Evolutionary conservation across 2,797 vertebrate genomes (phyloP).

Genomic region (Tiaroga cobitis): DNA sequence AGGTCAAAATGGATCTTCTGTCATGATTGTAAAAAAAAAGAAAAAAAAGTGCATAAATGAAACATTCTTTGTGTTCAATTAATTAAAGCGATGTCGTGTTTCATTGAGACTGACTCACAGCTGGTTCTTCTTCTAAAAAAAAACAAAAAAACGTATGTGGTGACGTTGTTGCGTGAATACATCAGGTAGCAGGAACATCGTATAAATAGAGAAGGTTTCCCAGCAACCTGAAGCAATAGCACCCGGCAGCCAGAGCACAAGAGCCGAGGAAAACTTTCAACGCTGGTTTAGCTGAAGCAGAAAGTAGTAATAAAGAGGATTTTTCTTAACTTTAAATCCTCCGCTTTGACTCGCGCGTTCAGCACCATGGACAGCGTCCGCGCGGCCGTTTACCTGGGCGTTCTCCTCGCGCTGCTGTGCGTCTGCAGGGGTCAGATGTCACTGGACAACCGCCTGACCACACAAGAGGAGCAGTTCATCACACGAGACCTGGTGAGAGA

Average conservation of each 20-base stretch:
- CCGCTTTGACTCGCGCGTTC: not conserved
- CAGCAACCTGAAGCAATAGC: conserved; percentile 52
- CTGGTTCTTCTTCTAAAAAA: conserved; percentile 10
- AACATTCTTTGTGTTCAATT: not conserved
- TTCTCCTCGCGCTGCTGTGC: conserved; percentile 72
- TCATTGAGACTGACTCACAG: conserved; percentile 50
- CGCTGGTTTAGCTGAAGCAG: not conserved
- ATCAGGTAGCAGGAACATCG: conserved; percentile 37
- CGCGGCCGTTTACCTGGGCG: conserved; percentile 68
- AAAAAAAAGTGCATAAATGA: not conserved
- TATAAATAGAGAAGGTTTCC: conserved; percentile 69
- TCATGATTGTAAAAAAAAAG: no score
- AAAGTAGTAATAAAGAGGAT: not conserved
- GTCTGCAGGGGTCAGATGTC: conserved; percentile 73
- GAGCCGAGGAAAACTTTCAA: not conserved
- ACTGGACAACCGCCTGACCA: conserved; percentile 58
- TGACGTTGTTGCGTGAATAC: conserved; percentile 64
- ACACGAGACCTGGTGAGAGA: conserved; percentile 66
- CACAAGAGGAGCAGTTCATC: conserved; percentile 60
- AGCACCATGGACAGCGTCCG: conserved; percentile 74
- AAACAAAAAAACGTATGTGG: conserved; percentile 24
- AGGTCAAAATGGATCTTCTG: no score
- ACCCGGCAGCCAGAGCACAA: not conserved
- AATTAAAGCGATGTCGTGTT: conserved; percentile 4
- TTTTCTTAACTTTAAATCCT: not conserved